Conservation (phyloP, 2,113 vertebrate species). For the Psittacula cyanocephala region DNA sequence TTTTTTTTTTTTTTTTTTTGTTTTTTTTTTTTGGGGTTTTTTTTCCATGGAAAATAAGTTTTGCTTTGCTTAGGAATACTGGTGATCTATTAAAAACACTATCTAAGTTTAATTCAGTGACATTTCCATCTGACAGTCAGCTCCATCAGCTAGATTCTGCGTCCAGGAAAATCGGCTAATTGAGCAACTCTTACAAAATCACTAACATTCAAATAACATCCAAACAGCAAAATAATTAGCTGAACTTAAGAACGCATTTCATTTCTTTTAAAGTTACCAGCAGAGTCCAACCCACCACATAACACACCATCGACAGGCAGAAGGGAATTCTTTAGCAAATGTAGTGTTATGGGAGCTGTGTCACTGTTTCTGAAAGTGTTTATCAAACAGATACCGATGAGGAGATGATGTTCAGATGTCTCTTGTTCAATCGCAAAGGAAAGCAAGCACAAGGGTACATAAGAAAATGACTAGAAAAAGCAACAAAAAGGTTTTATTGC, state of each 20-base stretch:
- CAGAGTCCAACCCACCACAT: neutral
- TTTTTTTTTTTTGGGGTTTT: too few species aligned
- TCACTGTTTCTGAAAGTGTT: neutral
- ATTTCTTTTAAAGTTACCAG: neutral
- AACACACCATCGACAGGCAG: fast-evolving
- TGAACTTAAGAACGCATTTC: neutral
- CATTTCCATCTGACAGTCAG: neutral
- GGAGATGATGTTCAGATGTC: neutral
- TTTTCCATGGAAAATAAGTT: neutral
- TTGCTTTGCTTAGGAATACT: neutral
- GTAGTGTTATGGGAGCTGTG: neutral
- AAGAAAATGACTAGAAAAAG: neutral
- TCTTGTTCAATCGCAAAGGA: neutral
- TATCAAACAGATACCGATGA: fast-evolving
- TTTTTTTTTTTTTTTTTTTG: too few species aligned
- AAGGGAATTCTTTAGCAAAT: neutral
- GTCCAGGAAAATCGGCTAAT: neutral
- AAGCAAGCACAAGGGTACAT: neutral
- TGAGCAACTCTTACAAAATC: neutral
- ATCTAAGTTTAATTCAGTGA: neutral
- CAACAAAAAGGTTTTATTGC: neutral
- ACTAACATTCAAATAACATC: neutral
- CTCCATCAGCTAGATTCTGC: neutral
- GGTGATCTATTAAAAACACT: neutral
- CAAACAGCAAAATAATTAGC: neutral